phyloP scores from a whole-genome alignment of 2,888 invertebrate species.

The Balanococcus diminutus region DNA sequence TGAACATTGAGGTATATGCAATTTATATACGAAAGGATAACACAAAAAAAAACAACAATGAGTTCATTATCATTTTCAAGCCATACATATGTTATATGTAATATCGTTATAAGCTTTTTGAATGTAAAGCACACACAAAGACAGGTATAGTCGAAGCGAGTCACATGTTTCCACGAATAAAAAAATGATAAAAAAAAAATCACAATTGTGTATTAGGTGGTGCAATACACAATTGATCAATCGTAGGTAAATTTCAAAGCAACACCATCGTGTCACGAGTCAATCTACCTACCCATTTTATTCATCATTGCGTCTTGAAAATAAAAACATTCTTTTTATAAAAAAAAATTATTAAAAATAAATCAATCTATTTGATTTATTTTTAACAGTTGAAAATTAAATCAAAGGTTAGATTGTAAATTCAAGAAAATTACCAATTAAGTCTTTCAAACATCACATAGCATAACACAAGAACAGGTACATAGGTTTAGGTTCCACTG shows the following conservation, averaged over 20 bases:
- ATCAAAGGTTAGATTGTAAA: constrained; percentile 16
- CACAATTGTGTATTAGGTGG: not conserved
- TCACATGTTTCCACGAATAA: constrained; percentile 4
- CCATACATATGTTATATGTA: no score
- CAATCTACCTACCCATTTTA: not conserved
- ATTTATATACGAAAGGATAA: constrained; percentile 15
- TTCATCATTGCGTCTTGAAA: not conserved
- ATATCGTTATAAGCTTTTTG: constrained; percentile 46
- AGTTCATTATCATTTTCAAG: constrained; percentile 50
- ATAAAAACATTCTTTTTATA: not conserved
- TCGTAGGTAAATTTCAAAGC: not conserved
- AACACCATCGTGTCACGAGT: not conserved
- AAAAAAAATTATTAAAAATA: not conserved
- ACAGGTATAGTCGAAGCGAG: constrained; percentile 51
- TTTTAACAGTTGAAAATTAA: not conserved
- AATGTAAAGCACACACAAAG: constrained; percentile 50
- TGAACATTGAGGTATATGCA: constrained; percentile 15
- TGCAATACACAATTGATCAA: constrained; percentile 12
- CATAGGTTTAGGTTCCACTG: not conserved
- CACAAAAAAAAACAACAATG: constrained; percentile 32
- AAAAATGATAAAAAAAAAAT: not conserved
- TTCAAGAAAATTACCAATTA: constrained; percentile 48
- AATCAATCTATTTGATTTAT: not conserved
- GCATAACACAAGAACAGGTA: not conserved
- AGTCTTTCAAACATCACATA: not conserved